A percentile compares a stretch with the other conserved stretches of the same genome.
These are phyloP conservation scores for Lutraria lutraria DNA, from an alignment of 2,888 invertebrate species.

Conservation along the genomic window DNA sequence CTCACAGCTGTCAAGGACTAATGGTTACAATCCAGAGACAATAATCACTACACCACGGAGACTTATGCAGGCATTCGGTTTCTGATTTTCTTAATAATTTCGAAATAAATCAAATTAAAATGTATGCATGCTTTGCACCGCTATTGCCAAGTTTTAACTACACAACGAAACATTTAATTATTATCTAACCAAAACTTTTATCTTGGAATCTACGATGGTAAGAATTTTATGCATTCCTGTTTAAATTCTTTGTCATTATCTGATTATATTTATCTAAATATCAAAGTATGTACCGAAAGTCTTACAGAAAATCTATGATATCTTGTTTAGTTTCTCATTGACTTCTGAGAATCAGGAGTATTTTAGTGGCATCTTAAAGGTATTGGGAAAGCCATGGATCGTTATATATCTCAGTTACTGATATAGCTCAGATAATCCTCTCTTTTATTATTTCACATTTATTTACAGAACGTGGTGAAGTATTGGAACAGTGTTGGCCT, in stretches of 20 bases:
- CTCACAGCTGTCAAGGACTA: too few species aligned
- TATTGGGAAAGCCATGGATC: neutral
- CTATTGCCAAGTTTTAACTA: too few species aligned
- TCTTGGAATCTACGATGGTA: too few species aligned
- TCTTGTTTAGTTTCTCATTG: neutral
- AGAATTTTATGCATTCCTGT: neutral
- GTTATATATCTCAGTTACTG: neutral
- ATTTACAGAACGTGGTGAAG: neutral
- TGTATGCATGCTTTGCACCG: too few species aligned
- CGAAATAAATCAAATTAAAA: too few species aligned
- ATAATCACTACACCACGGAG: too few species aligned
- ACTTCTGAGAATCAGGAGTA: neutral
- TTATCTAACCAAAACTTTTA: too few species aligned
- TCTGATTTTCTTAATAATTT: too few species aligned
- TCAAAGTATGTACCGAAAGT: neutral
- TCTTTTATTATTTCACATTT: neutral
- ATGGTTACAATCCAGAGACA: too few species aligned
- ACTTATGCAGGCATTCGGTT: too few species aligned
- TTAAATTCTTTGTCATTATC: neutral
- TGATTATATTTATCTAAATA: neutral
- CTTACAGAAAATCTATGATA: neutral
- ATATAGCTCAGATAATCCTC: neutral
- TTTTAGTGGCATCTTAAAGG: conserved; percentile 3
- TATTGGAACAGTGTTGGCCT: neutral
- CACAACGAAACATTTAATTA: too few species aligned